Evolutionary conservation across 2,888 invertebrate species (phyloP).

Genomic region (Melikaiella ostensackeni): DNA sequence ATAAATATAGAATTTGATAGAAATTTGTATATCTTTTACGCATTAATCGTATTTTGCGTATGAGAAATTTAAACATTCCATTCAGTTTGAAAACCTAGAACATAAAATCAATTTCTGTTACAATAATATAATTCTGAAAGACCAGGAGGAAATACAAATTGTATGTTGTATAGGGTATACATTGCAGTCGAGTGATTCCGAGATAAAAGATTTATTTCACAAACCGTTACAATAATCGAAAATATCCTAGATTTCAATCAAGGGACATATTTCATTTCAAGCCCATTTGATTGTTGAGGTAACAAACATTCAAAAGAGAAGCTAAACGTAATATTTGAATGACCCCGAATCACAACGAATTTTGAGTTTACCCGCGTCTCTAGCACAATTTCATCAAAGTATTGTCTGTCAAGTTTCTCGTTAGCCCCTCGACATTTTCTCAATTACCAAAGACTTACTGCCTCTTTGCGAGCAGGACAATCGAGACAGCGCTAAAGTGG

Average conservation of each 20-base stretch:
- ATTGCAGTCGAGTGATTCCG: neutral
- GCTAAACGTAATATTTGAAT: neutral
- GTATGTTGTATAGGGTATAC: neutral
- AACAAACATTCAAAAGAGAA: neutral
- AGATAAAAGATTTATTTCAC: neutral
- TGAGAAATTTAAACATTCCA: neutral
- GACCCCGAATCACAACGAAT: neutral
- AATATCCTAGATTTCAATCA: neutral
- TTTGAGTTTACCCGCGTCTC: neutral
- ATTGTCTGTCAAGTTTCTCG: conserved; percentile 28
- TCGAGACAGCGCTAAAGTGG: conserved; percentile 9
- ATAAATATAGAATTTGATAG: neutral
- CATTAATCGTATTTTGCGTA: neutral
- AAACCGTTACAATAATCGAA: neutral
- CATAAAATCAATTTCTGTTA: conserved; percentile 1
- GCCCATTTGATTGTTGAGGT: neutral
- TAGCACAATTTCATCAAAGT: neutral
- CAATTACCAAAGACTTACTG: conserved; percentile 22
- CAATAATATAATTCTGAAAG: neutral
- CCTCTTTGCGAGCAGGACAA: conserved; percentile 9
- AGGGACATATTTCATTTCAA: neutral
- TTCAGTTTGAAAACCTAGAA: neutral
- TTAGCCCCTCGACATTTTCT: conserved; percentile 14
- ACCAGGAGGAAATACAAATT: conserved; percentile 8
- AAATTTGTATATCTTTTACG: neutral